phyloP scores from a whole-genome alignment of 2,888 invertebrate species.

The Drosophila infuscata region DNA sequence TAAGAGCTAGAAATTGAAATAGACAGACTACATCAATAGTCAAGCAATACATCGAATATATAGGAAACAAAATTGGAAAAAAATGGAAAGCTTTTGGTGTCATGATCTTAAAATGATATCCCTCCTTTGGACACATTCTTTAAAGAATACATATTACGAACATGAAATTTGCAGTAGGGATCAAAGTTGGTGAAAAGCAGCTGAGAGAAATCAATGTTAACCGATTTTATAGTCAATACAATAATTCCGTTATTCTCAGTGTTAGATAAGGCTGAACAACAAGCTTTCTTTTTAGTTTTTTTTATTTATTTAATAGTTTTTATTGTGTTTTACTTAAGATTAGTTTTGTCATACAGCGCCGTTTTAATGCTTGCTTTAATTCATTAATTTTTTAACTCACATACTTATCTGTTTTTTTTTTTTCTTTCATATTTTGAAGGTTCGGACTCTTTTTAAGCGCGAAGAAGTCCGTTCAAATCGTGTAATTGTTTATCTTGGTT shows the following conservation, averaged over 20 bases:
- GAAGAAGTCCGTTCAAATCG: slow-evolving; percentile 24
- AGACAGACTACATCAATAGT: not conserved
- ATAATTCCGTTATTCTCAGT: not conserved
- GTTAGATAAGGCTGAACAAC: not conserved
- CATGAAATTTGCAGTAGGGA: not conserved
- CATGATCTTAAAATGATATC: not conserved
- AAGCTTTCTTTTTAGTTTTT: slow-evolving; percentile 34
- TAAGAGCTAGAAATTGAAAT: too few relatives aligned
- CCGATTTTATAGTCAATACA: not conserved
- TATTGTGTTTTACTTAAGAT: slow-evolving; percentile 68
- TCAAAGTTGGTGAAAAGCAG: not conserved
- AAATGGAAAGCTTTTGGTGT: not conserved
- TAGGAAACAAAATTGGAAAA: not conserved
- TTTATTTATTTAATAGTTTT: slow-evolving; percentile 66
- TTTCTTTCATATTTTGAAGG: slow-evolving; percentile 19
- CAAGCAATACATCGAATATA: not conserved
- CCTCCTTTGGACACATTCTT: not conserved
- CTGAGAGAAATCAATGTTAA: not conserved
- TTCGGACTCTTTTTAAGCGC: slow-evolving; percentile 25
- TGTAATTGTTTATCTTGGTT: slow-evolving; percentile 18
- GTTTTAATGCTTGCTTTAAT: slow-evolving; percentile 43
- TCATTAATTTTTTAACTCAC: slow-evolving; percentile 34
- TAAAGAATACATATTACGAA: not conserved
- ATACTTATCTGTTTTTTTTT: slow-evolving; percentile 25
- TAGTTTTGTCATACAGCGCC: slow-evolving; percentile 56